phyloP scores from a whole-genome alignment of 2,113 vertebrate species.

The Triplophysa tibetana region DNA sequence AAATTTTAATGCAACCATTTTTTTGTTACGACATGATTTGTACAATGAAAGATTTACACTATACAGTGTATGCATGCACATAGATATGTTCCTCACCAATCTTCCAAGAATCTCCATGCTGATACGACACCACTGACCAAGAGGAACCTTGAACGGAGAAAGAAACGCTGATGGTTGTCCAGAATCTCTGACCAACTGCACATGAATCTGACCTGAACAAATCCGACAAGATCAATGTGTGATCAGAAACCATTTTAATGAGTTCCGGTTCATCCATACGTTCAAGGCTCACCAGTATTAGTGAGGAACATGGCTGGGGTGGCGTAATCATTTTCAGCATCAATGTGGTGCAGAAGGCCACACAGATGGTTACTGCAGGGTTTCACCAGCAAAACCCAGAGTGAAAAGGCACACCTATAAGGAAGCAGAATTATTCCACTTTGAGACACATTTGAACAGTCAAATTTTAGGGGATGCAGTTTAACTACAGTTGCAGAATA shows the following conservation, averaged over 20 bases:
- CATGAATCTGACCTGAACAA: constrained; percentile 68
- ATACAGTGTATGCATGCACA: neutral
- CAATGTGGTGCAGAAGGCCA: constrained; percentile 72
- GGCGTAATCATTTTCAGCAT: constrained; percentile 62
- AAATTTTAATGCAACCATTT: too few relatives aligned
- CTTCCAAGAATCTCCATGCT: constrained; percentile 58
- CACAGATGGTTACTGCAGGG: constrained; percentile 63
- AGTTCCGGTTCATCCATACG: neutral
- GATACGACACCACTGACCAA: constrained; percentile 72
- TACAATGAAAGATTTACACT: neutral
- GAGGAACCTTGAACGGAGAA: constrained; percentile 62
- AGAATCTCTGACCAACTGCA: constrained; percentile 65
- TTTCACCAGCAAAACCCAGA: constrained; percentile 73
- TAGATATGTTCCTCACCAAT: constrained; percentile 62
- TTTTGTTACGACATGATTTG: too few relatives aligned
- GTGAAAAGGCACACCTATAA: constrained; percentile 70
- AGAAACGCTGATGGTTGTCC: constrained; percentile 66
- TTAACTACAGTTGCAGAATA: neutral
- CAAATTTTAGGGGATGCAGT: neutral
- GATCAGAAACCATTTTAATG: neutral
- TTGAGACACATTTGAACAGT: neutral
- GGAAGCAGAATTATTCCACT: neutral
- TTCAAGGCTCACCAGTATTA: constrained; percentile 60
- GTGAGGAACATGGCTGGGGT: constrained; percentile 72
- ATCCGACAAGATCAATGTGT: neutral